Conservation (phyloP, 2,888 invertebrate genomes). For the Philaethria dido region DNA sequence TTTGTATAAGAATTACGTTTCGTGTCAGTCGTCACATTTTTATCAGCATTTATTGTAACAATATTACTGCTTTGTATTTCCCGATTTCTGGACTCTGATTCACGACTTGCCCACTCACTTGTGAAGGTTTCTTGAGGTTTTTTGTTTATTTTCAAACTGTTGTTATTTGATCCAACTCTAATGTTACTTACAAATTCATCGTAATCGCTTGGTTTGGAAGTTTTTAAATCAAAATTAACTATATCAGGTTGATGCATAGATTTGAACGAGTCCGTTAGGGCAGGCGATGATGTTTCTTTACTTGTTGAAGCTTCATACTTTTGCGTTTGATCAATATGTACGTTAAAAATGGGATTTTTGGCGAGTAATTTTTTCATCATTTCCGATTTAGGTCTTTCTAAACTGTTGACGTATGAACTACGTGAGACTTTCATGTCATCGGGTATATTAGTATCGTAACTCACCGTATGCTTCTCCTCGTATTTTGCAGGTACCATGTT, state of each 20-base stretch:
- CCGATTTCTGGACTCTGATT: slow-evolving; percentile 44
- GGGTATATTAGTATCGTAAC: slow-evolving; percentile 84
- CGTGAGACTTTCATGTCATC: slow-evolving; percentile 86
- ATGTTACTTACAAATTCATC: slow-evolving; percentile 80
- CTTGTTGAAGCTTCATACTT: slow-evolving; percentile 64
- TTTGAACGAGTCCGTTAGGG: slow-evolving; percentile 72
- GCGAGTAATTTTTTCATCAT: slow-evolving; percentile 84
- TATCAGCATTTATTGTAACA: slow-evolving; percentile 75
- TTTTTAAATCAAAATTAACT: slow-evolving; percentile 77
- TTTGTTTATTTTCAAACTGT: slow-evolving; percentile 69
- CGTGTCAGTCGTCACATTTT: slow-evolving; percentile 62
- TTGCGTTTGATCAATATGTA: slow-evolving; percentile 70
- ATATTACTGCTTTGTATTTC: slow-evolving; percentile 63
- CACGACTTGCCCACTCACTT: slow-evolving; percentile 68
- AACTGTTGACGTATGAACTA: slow-evolving; percentile 83
- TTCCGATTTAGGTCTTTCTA: slow-evolving; percentile 86
- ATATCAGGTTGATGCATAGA: slow-evolving; percentile 80
- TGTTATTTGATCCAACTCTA: slow-evolving; percentile 76
- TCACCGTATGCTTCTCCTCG: slow-evolving; percentile 73
- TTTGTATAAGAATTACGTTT: slow-evolving; percentile 75
- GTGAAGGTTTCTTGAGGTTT: slow-evolving; percentile 61
- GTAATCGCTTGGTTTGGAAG: slow-evolving; percentile 63
- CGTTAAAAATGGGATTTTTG: slow-evolving; percentile 79
- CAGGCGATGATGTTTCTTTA: slow-evolving; percentile 55
- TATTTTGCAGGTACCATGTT: slow-evolving; percentile 64